Evolutionary conservation across 1,140 invertebrate species (phyloP).

Genomic region (Caenorhabditis tropicalis): DNA sequence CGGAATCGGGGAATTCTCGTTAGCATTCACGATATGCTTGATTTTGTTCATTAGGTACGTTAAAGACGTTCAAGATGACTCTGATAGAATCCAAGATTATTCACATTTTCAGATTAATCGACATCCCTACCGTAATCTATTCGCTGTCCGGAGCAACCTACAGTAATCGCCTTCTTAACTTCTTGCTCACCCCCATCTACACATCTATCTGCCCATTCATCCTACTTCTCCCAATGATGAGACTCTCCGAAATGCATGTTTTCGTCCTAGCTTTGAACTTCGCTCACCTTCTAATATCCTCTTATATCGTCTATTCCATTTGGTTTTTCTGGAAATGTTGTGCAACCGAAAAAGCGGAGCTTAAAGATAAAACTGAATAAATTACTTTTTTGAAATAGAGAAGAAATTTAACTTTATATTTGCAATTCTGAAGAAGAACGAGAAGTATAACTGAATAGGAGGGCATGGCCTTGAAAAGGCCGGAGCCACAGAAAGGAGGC

Average conservation of each 20-base stretch:
- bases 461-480: too few relatives aligned
- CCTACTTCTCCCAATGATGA: slow-evolving; percentile 28
- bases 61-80: neutral
- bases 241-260: slow-evolving; percentile 20
- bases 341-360: neutral
- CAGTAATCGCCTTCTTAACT: neutral
- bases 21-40: neutral
- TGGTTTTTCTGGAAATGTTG: neutral
- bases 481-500: too few relatives aligned
- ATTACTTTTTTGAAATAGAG: neutral
- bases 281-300: neutral
- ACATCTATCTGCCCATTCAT: neutral
- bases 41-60: neutral
- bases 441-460: too few relatives aligned
- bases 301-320: neutral
- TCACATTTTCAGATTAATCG: slow-evolving; percentile 9
- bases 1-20: neutral
- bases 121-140: neutral
- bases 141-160: neutral
- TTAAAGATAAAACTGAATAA: neutral
- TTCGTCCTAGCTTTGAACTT: neutral
- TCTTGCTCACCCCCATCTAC: neutral
- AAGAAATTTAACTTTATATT: neutral
- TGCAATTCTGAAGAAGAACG: too few relatives aligned
- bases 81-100: neutral